phyloP scores from a whole-genome alignment of 2,113 vertebrate genomes.

The Syngnathus scovelli region DNA sequence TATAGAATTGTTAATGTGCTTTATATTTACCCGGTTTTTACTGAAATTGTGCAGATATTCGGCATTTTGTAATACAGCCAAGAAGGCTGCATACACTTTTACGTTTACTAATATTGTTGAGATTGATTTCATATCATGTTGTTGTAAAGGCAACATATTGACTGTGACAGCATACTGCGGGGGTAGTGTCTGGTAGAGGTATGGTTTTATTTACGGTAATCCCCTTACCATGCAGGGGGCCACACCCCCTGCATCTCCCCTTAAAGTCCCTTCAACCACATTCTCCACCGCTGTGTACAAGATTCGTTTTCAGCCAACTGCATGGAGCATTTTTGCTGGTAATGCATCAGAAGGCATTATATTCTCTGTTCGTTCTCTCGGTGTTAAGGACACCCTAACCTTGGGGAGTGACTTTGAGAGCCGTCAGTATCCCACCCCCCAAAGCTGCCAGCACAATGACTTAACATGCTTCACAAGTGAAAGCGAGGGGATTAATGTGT shows the following conservation, averaged over 20 bases:
- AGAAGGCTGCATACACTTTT: conserved; percentile 5
- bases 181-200: conserved; percentile 6
- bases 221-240: conserved; percentile 48
- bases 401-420: conserved; percentile 64
- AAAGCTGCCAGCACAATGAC: conserved; percentile 39
- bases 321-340: conserved; percentile 56
- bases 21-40: conserved; percentile 22
- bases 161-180: conserved; percentile 17
- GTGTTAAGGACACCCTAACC: conserved; percentile 57
- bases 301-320: conserved; percentile 61
- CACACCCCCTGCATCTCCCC: conserved; percentile 32
- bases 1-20: conserved; percentile 25
- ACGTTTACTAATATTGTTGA: conserved; percentile 1
- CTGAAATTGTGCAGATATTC: conserved; percentile 11
- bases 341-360: conserved; percentile 62
- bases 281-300: conserved; percentile 22
- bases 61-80: conserved; percentile 19
- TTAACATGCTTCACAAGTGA: conserved; percentile 39
- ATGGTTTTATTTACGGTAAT: conserved; percentile 57
- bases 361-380: conserved; percentile 50
- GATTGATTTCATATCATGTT: conserved; percentile 7
- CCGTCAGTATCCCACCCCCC: conserved; percentile 45
- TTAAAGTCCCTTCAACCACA: conserved; percentile 15
- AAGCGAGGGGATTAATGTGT: conserved; percentile 14
- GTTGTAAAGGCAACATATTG: conserved; percentile 18